A percentile compares a stretch with the other conserved stretches of the same genome.
These are phyloP conservation scores for Psammodynastes pulverulentus DNA, from an alignment of 2,113 vertebrate genomes.

Conservation along the genomic window DNA sequence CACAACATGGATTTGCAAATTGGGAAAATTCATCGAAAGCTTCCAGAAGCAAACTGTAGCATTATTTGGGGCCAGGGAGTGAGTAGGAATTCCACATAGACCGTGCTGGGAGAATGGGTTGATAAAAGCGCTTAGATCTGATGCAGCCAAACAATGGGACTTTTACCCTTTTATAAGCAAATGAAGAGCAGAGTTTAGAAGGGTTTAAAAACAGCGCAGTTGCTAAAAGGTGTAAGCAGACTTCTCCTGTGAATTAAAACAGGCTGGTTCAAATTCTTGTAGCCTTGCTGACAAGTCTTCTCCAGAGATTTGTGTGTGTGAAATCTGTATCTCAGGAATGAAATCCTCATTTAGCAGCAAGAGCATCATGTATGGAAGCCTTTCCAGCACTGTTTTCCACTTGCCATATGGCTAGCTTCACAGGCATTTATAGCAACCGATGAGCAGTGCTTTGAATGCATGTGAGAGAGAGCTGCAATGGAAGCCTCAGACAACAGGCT, in stretches of 20 bases:
- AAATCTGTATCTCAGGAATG: conserved; percentile 64
- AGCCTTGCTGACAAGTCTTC: conserved; percentile 54
- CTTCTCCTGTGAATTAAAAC: conserved; percentile 62
- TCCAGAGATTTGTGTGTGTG: conserved; percentile 66
- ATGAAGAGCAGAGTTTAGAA: conserved; percentile 8
- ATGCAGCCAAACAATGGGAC: conserved; percentile 28
- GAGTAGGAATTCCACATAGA: background rate
- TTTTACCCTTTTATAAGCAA: conserved; percentile 12
- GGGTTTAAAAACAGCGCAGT: conserved; percentile 15
- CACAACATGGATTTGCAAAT: conserved; percentile 46
- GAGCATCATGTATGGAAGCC: conserved; percentile 66
- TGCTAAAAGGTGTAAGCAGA: conserved; percentile 43
- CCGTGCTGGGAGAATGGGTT: conserved; percentile 26
- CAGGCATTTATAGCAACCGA: conserved; percentile 50
- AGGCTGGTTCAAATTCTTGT: conserved; percentile 55
- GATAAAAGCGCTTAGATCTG: conserved; percentile 21
- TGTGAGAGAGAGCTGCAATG: conserved; percentile 10
- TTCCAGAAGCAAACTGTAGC: conserved; percentile 54
- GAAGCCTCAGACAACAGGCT: background rate
- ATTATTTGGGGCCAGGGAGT: conserved; percentile 34
- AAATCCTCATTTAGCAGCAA: conserved; percentile 64
- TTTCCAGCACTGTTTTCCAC: conserved; percentile 61
- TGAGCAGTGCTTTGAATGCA: conserved; percentile 50
- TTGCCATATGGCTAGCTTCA: conserved; percentile 70
- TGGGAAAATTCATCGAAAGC: conserved; percentile 47